Evolutionary conservation across 1,140 invertebrate genomes (phyloP).

Genomic region (Nebria ingens): DNA sequence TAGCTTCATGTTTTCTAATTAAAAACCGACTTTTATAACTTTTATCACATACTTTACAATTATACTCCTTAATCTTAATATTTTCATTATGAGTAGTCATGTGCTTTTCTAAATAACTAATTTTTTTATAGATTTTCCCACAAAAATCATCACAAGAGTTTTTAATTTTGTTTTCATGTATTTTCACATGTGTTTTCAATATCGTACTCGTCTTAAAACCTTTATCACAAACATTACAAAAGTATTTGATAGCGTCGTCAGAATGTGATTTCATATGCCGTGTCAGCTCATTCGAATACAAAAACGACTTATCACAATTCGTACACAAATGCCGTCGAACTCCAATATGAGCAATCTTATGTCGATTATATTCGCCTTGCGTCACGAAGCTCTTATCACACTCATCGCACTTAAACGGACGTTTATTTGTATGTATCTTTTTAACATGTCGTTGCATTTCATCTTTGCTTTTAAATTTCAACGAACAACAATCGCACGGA

Average conservation of each 20-base stretch:
- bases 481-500: slow-evolving; percentile 84
- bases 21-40: no score
- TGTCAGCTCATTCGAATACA: slow-evolving; percentile 20
- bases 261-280: slow-evolving; percentile 20
- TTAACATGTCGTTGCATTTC: neutral
- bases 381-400: neutral
- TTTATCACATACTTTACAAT: no score
- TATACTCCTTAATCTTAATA: no score
- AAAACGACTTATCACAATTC: slow-evolving; percentile 23
- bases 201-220: neutral
- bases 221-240: neutral
- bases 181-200: neutral
- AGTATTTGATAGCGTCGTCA: neutral
- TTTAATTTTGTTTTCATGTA: no score
- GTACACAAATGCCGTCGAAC: slow-evolving; percentile 18
- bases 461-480: neutral
- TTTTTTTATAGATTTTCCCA: slow-evolving; percentile 14
- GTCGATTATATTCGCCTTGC: neutral
- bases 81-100: no score
- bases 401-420: neutral
- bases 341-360: neutral
- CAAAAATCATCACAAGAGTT: neutral
- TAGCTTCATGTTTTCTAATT: no score
- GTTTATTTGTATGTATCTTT: neutral
- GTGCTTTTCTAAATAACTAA: no score